phyloP scores from a whole-genome alignment of 2,888 invertebrate species.

The Unio pictorum region DNA sequence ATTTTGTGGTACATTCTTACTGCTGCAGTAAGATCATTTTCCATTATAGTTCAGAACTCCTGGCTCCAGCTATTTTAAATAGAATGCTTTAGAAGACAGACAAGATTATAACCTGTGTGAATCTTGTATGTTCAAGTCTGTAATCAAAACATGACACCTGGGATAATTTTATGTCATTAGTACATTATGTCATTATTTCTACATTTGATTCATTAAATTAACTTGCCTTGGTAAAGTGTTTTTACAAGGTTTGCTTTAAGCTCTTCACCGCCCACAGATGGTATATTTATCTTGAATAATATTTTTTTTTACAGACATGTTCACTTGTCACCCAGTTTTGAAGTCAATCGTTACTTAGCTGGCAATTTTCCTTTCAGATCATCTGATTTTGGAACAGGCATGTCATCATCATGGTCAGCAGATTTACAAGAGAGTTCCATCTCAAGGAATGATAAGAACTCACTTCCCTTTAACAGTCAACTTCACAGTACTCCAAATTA shows the following conservation, averaged over 20 bases:
- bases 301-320: conserved; percentile 1
- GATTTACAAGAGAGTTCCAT: conserved; percentile 35
- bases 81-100: no score
- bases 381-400: conserved; percentile 31
- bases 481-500: conserved; percentile 35
- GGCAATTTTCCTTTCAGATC: conserved; percentile 26
- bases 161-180: no score
- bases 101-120: no score
- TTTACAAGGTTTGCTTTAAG: not conserved
- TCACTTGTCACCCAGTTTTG: conserved; percentile 1
- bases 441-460: conserved; percentile 25
- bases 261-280: not conserved
- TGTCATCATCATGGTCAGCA: conserved; percentile 43
- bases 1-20: no score
- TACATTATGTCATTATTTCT: no score
- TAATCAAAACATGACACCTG: no score
- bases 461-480: conserved; percentile 27
- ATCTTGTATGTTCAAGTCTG: no score
- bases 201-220: no score
- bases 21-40: no score
- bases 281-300: not conserved
- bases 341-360: not conserved
- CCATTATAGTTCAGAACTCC: no score
- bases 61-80: no score
- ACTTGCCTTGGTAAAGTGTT: no score